These are phyloP conservation scores for Varanus salvator DNA, from an alignment of 2,113 vertebrate species.

Conservation along the genomic window DNA sequence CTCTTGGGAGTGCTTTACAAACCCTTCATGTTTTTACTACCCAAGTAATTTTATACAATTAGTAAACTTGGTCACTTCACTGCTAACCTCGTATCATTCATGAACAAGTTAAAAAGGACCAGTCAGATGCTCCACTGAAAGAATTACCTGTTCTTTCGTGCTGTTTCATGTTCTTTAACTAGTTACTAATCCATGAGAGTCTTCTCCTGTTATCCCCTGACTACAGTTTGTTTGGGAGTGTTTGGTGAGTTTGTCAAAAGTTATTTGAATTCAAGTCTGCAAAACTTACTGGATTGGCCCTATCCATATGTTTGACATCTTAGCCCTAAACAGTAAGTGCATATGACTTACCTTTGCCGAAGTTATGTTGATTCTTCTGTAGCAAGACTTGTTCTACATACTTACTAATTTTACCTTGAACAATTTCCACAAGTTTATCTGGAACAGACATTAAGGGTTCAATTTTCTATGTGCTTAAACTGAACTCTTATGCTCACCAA, in stretches of 20 bases:
- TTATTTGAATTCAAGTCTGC: background rate
- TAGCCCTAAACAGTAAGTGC: background rate
- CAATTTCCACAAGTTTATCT: background rate
- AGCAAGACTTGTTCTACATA: background rate
- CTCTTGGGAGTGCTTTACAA: too few relatives aligned
- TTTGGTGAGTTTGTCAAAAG: background rate
- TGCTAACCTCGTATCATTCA: background rate
- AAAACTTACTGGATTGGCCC: background rate
- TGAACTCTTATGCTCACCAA: too few relatives aligned
- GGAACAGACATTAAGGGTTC: background rate
- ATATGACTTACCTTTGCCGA: background rate
- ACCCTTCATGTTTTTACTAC: background rate
- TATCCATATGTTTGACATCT: background rate
- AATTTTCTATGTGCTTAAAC: too few relatives aligned
- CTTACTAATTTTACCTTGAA: background rate
- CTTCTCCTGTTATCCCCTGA: background rate
- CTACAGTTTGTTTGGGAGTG: background rate
- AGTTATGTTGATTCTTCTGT: background rate
- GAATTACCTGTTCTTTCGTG: too few relatives aligned
- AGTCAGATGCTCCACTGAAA: background rate
- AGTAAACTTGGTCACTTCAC: background rate
- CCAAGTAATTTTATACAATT: background rate
- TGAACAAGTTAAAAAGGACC: background rate
- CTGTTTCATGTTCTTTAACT: background rate
- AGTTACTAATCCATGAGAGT: background rate